Evolutionary conservation across 2,888 invertebrate species (phyloP).

Genomic region (Pammene fasciana): DNA sequence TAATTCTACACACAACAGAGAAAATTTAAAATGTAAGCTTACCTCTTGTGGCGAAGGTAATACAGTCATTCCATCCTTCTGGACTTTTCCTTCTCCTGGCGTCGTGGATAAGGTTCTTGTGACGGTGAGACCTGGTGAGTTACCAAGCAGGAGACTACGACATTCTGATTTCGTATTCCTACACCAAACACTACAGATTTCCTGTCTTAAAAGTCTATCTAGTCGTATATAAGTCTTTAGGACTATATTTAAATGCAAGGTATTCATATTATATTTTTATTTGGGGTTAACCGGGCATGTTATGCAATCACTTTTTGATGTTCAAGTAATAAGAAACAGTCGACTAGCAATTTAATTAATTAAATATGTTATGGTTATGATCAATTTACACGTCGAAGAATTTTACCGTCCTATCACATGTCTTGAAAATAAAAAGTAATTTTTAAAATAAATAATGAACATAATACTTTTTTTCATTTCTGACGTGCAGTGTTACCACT

Average conservation of each 20-base stretch:
- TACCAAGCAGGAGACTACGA: constrained; percentile 48
- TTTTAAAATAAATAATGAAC: constrained; percentile 10
- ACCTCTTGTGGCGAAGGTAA: constrained; percentile 76
- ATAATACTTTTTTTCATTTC: neutral
- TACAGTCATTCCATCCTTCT: constrained; percentile 64
- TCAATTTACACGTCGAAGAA: neutral
- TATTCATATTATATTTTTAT: constrained; percentile 63
- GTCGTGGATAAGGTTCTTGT: constrained; percentile 57
- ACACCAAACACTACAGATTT: constrained; percentile 54
- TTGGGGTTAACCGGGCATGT: constrained; percentile 54
- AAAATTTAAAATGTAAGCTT: constrained; percentile 41
- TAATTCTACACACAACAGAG: too few species aligned
- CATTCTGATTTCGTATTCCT: constrained; percentile 49
- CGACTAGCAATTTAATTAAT: neutral
- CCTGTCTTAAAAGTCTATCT: constrained; percentile 57
- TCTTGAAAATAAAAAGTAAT: neutral
- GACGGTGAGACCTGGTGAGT: constrained; percentile 45
- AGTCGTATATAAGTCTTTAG: constrained; percentile 63
- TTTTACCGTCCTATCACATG: neutral
- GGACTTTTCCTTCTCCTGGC: constrained; percentile 48
- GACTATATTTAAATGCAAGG: constrained; percentile 60
- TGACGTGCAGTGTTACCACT: neutral
- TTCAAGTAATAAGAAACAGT: neutral
- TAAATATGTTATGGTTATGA: neutral
- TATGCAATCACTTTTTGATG: constrained; percentile 62